Evolutionary conservation across 2,113 vertebrate species (phyloP), one percentile per base, ranked within the genome.

Genomic region (Eolophus roseicapilla): DNA sequence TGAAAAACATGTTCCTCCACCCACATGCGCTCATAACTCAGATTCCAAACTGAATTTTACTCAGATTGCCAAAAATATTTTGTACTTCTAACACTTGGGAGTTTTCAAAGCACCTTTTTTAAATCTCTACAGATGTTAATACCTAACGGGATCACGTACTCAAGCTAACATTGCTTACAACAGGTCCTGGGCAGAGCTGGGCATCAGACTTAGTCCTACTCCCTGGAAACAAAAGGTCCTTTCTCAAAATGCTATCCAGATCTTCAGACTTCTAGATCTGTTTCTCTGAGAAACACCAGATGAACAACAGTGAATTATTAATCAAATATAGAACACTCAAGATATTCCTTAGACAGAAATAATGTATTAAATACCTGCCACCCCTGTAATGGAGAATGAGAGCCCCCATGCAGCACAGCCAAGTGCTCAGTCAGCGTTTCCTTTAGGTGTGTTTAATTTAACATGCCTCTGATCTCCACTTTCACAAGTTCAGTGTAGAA

Each of bases 1-100:
- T 95, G 95, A 97, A 95, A 96, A 96, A 80, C 91, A 92, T 49
- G 93, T 93, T 97, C 88, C 96, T 97, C 97, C 95, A 97, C 96
- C 96, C 96, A 97, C 95, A 94, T 77, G 78, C 75, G n/a, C 57
- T 94, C 96, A 95, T 97, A 97, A 88, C 95, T 95, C 78, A 1
- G 96, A 97, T 97, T 97, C 97, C 96, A 95, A 95, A 94, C 75
- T 65, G 62, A 82, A 60, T 95, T 97, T 95, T 73, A 68, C 84
- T 44, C 43, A 94, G 92, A 93, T 92, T 17, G 76, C 88, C 94
- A 96, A 74, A 96, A 93, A 79, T 91, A 88, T 62, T 97, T 82
- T 67, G 81, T 65, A 68, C 93, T 92, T 96, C 94, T 90, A 97
- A 95, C 84, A 89, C 68, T 93, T 63, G 3, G 8, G 64, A 89